These are phyloP conservation scores for Monochamus alternatus DNA, from an alignment of 2,888 invertebrate species.

Conservation along the genomic window DNA sequence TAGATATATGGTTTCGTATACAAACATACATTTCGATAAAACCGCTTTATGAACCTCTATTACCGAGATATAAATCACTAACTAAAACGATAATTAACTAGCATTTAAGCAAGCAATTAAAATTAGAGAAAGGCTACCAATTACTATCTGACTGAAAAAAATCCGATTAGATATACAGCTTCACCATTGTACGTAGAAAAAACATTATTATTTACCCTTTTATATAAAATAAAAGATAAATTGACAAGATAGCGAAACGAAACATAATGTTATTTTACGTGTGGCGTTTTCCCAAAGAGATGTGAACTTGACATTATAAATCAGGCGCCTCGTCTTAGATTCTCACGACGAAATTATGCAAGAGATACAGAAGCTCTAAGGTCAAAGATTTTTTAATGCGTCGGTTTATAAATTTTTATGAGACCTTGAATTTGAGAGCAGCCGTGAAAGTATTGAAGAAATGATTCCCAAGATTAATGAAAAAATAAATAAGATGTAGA, in stretches of 20 bases:
- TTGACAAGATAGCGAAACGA: not conserved
- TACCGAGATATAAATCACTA: not conserved
- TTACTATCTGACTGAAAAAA: not conserved
- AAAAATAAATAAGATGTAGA: not conserved
- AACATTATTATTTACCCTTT: not conserved
- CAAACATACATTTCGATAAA: not conserved
- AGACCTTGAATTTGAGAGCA: not conserved
- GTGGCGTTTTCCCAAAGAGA: not conserved
- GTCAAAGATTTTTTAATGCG: constrained; percentile 15
- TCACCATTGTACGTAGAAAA: not conserved
- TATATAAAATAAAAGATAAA: not conserved
- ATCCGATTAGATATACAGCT: too few relatives aligned
- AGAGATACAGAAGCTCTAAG: constrained; percentile 9
- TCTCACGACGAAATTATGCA: constrained; percentile 19
- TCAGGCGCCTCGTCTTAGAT: not conserved
- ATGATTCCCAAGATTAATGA: not conserved
- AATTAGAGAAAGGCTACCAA: not conserved
- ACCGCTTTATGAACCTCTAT: not conserved
- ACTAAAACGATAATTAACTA: constrained; percentile 2
- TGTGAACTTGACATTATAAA: constrained; percentile 5
- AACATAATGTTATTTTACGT: not conserved
- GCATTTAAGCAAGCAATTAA: not conserved
- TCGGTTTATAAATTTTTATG: not conserved
- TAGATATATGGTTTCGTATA: too few relatives aligned
- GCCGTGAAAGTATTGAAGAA: not conserved